Conservation (phyloP, 2,888 invertebrate genomes). For the Xanthia togata region DNA sequence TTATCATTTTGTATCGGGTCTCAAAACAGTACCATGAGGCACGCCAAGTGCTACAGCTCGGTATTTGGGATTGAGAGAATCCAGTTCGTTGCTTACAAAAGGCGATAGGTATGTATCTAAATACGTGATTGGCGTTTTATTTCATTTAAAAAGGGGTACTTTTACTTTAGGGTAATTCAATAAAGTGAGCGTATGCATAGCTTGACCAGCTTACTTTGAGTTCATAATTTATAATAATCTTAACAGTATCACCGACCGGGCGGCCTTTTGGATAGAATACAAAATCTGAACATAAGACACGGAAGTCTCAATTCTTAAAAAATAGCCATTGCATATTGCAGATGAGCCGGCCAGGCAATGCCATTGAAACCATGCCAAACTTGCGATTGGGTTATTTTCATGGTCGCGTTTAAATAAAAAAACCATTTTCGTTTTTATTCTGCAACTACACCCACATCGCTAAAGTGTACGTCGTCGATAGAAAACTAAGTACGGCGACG, state of each 20-base stretch:
- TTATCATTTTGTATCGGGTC: background rate
- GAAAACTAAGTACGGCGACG: background rate
- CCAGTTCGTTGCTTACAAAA: background rate
- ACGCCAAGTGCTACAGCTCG: background rate
- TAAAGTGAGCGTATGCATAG: too few relatives aligned
- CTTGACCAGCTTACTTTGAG: background rate
- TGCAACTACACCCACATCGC: background rate
- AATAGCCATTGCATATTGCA: background rate
- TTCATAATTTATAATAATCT: background rate
- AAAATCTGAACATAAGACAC: background rate
- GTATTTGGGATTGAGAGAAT: background rate
- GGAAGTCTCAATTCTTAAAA: background rate
- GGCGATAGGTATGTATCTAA: background rate
- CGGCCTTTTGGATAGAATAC: background rate
- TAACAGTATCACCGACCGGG: too few relatives aligned
- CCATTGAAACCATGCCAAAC: slow-evolving; percentile 12
- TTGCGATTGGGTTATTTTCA: slow-evolving; percentile 2
- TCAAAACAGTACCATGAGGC: background rate
- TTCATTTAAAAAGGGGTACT: background rate
- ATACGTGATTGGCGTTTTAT: too few relatives aligned
- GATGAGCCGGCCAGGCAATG: background rate
- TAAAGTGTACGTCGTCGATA: slow-evolving; percentile 3
- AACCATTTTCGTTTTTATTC: slow-evolving; percentile 19
- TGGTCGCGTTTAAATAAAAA: background rate
- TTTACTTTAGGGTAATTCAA: too few relatives aligned